A percentile compares a stretch with the other conserved stretches of the same genome.
These are phyloP conservation scores for Sarcophaga variegata DNA, from an alignment of 2,888 invertebrate genomes.

Conservation along the genomic window DNA sequence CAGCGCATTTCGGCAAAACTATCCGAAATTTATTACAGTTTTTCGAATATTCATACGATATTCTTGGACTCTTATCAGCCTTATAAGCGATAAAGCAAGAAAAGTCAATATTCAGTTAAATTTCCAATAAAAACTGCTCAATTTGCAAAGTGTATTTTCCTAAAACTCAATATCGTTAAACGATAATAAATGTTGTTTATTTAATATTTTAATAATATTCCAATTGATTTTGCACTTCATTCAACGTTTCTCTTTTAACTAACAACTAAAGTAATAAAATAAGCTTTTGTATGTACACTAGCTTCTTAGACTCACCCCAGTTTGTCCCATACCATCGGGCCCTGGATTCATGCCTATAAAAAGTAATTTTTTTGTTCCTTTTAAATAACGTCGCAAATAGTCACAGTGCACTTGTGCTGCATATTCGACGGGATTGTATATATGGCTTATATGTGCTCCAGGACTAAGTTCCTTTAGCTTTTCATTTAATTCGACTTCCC, in stretches of 20 bases:
- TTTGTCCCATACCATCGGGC: slow-evolving; percentile 98
- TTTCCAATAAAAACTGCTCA: too few relatives aligned
- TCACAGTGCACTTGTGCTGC: slow-evolving; percentile 89
- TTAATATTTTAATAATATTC: too few relatives aligned
- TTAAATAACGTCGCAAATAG: slow-evolving; percentile 89
- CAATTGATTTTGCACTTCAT: background rate
- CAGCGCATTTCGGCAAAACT: too few relatives aligned
- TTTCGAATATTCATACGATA: too few relatives aligned
- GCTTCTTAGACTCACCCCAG: slow-evolving; percentile 86
- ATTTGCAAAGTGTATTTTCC: too few relatives aligned
- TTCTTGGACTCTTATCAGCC: too few relatives aligned
- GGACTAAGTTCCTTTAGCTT: slow-evolving; percentile 52
- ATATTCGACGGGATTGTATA: slow-evolving; percentile 94
- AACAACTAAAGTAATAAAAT: background rate
- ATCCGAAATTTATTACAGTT: too few relatives aligned
- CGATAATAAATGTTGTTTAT: too few relatives aligned
- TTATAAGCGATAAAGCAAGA: too few relatives aligned
- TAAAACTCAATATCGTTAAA: too few relatives aligned
- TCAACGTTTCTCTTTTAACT: background rate
- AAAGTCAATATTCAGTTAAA: too few relatives aligned
- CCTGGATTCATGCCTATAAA: slow-evolving; percentile 98
- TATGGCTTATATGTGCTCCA: slow-evolving; percentile 74
- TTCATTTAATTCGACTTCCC: slow-evolving; percentile 76
- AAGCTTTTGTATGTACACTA: slow-evolving; percentile 14
- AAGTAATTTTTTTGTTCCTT: slow-evolving; percentile 86